phyloP scores from a whole-genome alignment of 2,888 invertebrate genomes.

The Abrostola tripartita region DNA sequence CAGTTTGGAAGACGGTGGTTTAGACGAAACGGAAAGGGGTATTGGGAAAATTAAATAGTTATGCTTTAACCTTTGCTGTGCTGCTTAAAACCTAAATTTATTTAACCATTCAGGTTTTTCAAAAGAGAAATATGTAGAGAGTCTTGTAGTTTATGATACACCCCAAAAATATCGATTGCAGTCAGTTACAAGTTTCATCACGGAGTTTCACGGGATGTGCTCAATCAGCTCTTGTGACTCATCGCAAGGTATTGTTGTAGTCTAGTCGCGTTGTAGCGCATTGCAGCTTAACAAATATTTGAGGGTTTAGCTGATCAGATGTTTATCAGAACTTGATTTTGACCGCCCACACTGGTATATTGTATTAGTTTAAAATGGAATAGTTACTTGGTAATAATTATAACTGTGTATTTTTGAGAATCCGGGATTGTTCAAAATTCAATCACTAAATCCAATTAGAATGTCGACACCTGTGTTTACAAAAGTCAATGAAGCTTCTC shows the following conservation, averaged over 20 bases:
- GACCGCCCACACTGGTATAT: constrained; percentile 10
- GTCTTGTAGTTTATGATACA: background rate
- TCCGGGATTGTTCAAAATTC: no score
- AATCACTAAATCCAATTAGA: no score
- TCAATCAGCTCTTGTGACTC: background rate
- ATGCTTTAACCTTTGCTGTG: no score
- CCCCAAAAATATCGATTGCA: background rate
- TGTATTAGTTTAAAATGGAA: constrained; percentile 6
- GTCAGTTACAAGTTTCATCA: background rate
- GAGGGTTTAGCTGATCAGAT: constrained; percentile 19
- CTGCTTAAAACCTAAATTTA: no score
- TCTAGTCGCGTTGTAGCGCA: constrained; percentile 21
- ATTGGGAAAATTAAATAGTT: no score
- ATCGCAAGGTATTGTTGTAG: constrained; percentile 16
- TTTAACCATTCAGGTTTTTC: no score
- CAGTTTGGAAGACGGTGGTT: background rate
- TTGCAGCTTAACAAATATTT: constrained; percentile 29
- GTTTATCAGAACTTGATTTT: background rate
- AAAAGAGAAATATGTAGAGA: background rate
- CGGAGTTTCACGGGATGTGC: background rate
- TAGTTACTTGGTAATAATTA: background rate
- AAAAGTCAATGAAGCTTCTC: no score
- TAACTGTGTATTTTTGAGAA: no score
- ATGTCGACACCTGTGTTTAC: no score
- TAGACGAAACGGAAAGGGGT: no score